phyloP scores from a whole-genome alignment of 2,888 invertebrate genomes.

The Zygothrica quintamaculata region DNA sequence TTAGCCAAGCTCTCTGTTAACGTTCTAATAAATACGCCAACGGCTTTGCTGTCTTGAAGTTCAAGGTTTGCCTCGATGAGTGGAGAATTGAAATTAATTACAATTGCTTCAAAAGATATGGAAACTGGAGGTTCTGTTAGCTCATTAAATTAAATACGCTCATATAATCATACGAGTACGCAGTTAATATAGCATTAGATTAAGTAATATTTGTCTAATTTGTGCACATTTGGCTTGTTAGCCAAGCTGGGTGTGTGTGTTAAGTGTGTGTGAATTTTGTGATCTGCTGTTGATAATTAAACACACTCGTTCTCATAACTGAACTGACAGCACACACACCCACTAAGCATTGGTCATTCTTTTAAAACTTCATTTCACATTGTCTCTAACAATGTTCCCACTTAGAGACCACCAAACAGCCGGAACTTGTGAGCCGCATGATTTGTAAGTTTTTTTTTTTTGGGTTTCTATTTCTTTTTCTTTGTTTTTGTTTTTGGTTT shows the following conservation, averaged over 20 bases:
- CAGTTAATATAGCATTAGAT: conserved; percentile 50
- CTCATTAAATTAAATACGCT: conserved; percentile 53
- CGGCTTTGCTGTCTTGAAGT: conserved; percentile 49
- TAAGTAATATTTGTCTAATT: conserved; percentile 62
- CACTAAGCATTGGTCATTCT: conserved; percentile 53
- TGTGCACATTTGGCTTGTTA: conserved; percentile 21
- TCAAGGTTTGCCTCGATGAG: conserved; percentile 61
- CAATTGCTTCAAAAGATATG: too few relatives aligned
- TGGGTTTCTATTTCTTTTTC: neutral
- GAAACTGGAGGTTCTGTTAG: conserved; percentile 48
- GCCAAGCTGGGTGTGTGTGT: conserved; percentile 42
- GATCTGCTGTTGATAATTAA: conserved; percentile 60
- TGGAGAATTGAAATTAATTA: conserved; percentile 77
- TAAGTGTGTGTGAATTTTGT: conserved; percentile 10
- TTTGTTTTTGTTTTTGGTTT: conserved; percentile 4
- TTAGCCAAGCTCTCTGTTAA: conserved; percentile 27
- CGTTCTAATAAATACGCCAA: conserved; percentile 64
- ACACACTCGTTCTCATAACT: conserved; percentile 46
- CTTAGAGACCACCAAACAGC: conserved; percentile 58
- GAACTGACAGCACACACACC: conserved; percentile 60
- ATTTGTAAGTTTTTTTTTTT: conserved; percentile 66
- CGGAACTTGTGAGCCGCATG: conserved; percentile 70
- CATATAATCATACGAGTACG: conserved; percentile 33
- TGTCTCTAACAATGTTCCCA: conserved; percentile 57
- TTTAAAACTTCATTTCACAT: conserved; percentile 50